Evolutionary conservation across 2,888 invertebrate genomes (phyloP), one percentile per base, ranked within the genome.

Genomic region (Lasioglossum oenotherae): DNA sequence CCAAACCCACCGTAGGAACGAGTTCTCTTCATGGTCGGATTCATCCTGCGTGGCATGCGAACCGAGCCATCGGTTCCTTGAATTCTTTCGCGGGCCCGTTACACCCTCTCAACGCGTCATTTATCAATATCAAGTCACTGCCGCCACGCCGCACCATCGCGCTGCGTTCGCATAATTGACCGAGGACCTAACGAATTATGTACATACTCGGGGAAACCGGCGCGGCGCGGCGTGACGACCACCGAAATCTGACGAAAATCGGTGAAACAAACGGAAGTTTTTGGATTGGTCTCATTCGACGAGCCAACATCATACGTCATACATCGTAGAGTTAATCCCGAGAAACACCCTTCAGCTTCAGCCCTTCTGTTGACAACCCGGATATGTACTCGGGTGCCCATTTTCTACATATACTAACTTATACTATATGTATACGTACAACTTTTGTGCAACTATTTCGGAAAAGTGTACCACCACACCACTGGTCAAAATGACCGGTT

Each of bases 11-110:
- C 53, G 53, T n/a, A 53, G 23, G 10, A 53, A 53, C 53, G 53
- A 53, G 53, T 23, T 53, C 53, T 31, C 89, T 91, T 92, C 91
- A 93, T 88, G 92, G 91, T 90, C 91, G 89, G 89, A 90, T 91
- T 89, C 88, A 85, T 91, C 78, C 87, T 85, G 82, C 86, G 87
- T 89, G 89, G 84, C 93, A 92, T 93, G 93, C 93, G 93, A 94
- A 93, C 92, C 91, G 86, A 86, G 89, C 93, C 94, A 94, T 93
- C 94, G 92, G 93, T 94, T 93, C 92, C 93, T 93, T 93, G 92
- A 93, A 94, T 93, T 93, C 92, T 93, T 91, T 87, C 85, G 81
- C 87, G 82, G 85, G 83, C 74, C 53, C 81, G 82, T 78, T 75
- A 41, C 79, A 84, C 81, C 89, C 87, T 67, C 79, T 57, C 71